phyloP scores from a whole-genome alignment of 2,888 invertebrate species.

The Drosophila atripex region DNA sequence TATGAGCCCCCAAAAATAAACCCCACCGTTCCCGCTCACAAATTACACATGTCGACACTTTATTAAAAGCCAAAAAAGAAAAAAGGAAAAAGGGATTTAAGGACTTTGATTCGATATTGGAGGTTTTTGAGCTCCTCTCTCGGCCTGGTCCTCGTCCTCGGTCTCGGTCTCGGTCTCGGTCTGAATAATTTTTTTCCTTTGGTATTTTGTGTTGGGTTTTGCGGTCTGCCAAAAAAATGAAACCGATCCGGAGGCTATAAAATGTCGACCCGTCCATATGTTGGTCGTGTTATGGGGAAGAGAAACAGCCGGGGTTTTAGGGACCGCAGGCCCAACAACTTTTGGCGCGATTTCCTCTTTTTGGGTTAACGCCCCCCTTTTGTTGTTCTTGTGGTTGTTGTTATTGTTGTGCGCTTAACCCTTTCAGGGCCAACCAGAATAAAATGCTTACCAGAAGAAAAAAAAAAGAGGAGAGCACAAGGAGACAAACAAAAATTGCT shows the following conservation, averaged over 20 bases:
- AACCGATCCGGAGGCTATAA: slow-evolving; percentile 73
- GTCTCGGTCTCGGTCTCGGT: neutral
- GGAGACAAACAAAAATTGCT: slow-evolving; percentile 45
- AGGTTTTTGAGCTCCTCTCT: slow-evolving; percentile 48
- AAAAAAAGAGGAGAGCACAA: slow-evolving; percentile 5
- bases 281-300: slow-evolving; percentile 41
- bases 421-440: slow-evolving; percentile 65
- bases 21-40: slow-evolving; percentile 55
- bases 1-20: slow-evolving; percentile 17
- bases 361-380: slow-evolving; percentile 45
- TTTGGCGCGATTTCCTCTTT: slow-evolving; percentile 56
- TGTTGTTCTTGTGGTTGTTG: slow-evolving; percentile 3
- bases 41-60: slow-evolving; percentile 82
- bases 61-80: slow-evolving; percentile 65
- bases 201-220: slow-evolving; percentile 46
- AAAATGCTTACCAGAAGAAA: neutral
- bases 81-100: slow-evolving; percentile 41
- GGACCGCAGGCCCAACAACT: slow-evolving; percentile 45
- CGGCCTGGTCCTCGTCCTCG: no score
- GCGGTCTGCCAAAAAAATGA: slow-evolving; percentile 61
- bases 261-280: slow-evolving; percentile 78
- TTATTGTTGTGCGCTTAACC: slow-evolving; percentile 58
- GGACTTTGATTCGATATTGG: slow-evolving; percentile 60
- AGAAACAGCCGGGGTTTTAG: slow-evolving; percentile 10
- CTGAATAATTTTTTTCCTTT: slow-evolving; percentile 6